Base-by-base conservation (phyloP, 2,888 invertebrate species). In the Serrognathus titanus region DNA sequence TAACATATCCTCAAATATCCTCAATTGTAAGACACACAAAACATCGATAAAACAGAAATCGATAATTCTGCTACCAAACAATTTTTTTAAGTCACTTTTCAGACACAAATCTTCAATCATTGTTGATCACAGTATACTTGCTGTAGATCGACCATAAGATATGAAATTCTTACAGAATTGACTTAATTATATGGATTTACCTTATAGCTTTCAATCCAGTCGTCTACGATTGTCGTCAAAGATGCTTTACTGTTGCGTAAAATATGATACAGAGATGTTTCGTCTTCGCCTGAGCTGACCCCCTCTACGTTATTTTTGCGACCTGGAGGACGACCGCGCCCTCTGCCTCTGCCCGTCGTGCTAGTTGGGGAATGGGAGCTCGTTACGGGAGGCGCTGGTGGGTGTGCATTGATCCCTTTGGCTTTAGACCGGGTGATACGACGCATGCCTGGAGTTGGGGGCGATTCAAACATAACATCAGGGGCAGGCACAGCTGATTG, bases 201-300 rank as follows among this genome's bases (percentile, higher is more conserved):
- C 78, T 98, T 98, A 76, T 99, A 99, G 64, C 91, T 91, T 72
- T 97, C 97, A 70, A 99, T 98, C 99, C 99, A 99, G 74, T 97
- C 94, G 78, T 99, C 98, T 9, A 98, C 96, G 63, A 97, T 90
- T 72, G 87, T 89, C 64, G 90, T 90, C 52, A 94, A 84, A 1
- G 92, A 87, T 51, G 87, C 85, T 70, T 90, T 89, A 57, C 93
- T 94, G 71, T 89, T 90, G 55, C 89, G 83, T 46, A 95, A 87
- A 59, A 92, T 87, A 69, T 85, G 89, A 76, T 94, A 95, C 5
- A 95, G 82, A 67, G 90, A 91, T 68, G 87, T 85, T 71, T 94
- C 93, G 74, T 94, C 93, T 68, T 90, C 91, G 1, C 49, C 51
- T 6, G 55, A 52, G 40, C 36, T 43, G 45, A 55, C 58, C 59